Conservation (phyloP, 2,888 invertebrate genomes). For the Meiosimyza platycephala region DNA sequence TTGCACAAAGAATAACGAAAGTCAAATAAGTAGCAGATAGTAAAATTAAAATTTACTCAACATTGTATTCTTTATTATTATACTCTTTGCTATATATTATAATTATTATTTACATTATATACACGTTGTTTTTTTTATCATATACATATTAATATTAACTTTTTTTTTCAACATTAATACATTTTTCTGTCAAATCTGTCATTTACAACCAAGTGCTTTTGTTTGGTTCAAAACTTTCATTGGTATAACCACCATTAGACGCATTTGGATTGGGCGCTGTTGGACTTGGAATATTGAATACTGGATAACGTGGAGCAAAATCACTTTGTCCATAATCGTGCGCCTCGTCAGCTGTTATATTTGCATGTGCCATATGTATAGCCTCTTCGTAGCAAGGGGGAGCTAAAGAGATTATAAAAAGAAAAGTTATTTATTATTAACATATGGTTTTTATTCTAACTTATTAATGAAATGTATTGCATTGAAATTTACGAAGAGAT, state of each 20-base stretch:
- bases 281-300: constrained; percentile 49
- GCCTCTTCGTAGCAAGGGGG: constrained; percentile 62
- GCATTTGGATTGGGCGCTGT: constrained; percentile 25
- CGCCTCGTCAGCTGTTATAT: constrained; percentile 43
- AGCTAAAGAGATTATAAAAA: constrained; percentile 47
- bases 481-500: not conserved
- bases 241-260: not conserved
- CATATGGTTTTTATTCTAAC: too few species aligned
- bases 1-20: too few species aligned
- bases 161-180: too few species aligned
- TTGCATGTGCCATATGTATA: constrained; percentile 51
- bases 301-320: constrained; percentile 56
- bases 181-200: too few species aligned
- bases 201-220: constrained; percentile 49
- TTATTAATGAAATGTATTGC: too few species aligned
- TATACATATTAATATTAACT: too few species aligned
- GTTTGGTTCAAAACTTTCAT: constrained; percentile 38
- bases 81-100: too few species aligned
- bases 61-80: too few species aligned
- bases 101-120: too few species aligned
- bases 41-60: too few species aligned
- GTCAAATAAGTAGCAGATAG: too few species aligned
- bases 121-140: too few species aligned
- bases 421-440: not conserved
- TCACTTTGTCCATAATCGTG: constrained; percentile 47